Conservation (phyloP, 1,140 invertebrate genomes). For the Pseudomyrmex cubaensis region DNA sequence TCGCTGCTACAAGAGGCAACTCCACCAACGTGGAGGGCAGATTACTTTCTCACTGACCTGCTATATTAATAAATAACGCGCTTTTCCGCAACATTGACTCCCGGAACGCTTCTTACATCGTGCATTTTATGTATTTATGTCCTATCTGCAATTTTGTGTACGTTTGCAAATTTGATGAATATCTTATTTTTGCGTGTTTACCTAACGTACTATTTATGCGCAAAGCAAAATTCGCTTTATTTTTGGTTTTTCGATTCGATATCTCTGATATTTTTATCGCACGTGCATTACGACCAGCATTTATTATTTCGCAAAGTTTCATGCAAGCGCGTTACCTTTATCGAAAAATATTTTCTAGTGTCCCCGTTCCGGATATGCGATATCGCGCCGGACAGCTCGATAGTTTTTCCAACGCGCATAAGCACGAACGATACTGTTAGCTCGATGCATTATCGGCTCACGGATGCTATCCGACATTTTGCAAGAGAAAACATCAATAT, state of each 20-base stretch:
- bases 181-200: neutral
- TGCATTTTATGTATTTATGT: neutral
- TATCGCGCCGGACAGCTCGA: slow-evolving; percentile 9
- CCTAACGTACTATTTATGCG: neutral
- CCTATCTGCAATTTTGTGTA: neutral
- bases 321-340: neutral
- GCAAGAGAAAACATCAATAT: slow-evolving; percentile 29
- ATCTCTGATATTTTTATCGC: neutral
- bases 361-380: neutral
- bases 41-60: slow-evolving; percentile 24
- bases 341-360: slow-evolving; percentile 31
- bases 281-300: neutral
- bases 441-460: slow-evolving; percentile 22
- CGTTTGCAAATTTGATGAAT: no score
- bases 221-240: neutral
- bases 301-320: slow-evolving; percentile 33
- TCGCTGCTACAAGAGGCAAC: slow-evolving; percentile 27
- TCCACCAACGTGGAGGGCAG: slow-evolving; percentile 11
- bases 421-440: slow-evolving; percentile 11
- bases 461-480: slow-evolving; percentile 23
- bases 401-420: slow-evolving; percentile 32
- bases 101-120: neutral
- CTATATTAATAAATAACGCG: slow-evolving; percentile 49
- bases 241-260: neutral
- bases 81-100: neutral